Base-by-base conservation (phyloP, 1,140 invertebrate species). In the Scylla paramamosain region DNA sequence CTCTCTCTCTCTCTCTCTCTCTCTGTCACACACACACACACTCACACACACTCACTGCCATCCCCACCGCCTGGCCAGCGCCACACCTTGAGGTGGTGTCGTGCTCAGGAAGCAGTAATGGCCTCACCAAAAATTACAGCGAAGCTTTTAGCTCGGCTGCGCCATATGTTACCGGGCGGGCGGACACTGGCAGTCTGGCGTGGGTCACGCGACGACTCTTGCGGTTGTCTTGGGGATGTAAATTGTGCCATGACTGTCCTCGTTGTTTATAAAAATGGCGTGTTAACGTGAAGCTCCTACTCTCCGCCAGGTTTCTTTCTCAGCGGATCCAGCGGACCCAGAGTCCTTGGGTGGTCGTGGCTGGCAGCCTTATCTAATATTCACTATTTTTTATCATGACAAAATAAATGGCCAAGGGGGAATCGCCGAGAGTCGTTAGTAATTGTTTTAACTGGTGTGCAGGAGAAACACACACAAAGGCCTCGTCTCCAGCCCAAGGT, bases 31-130 rank as follows among this genome's bases (percentile, higher is more conserved):
- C 52, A 59, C 52, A 59, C 52, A 59, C 52, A 59, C 52, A 59
- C 52, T 4, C 52, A 59, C 52, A 59, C 52, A 59, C 52, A 59
- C 52, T 4, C 52, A 4, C 10, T 39, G 20, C 52, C 10, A 77
- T 20, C 3, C 67, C 20, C 67, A n/a, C 67, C 25, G 20, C 20
- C 67, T 77, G 39, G 39, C 39, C 52, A 59, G 52, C 52, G 52
- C 67, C 67, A 77, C 67, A 77, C 16, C 67, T 77, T 77, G 67
- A 77, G 67, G 67, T n/a, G 67, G 67, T 77, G 67, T 77, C 67
- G 67, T 77, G 67, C 67, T 77, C 67, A 77, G 67, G 67, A 77
- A 77, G 67, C 20, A 7, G 67, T 77, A 77, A 77, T 77, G 67
- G 25, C 67, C 67, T 12, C 67, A 20, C 20, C 67, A 77, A 77